Base-by-base conservation (phyloP, 2,113 vertebrate species). In the Desmodus rotundus region DNA sequence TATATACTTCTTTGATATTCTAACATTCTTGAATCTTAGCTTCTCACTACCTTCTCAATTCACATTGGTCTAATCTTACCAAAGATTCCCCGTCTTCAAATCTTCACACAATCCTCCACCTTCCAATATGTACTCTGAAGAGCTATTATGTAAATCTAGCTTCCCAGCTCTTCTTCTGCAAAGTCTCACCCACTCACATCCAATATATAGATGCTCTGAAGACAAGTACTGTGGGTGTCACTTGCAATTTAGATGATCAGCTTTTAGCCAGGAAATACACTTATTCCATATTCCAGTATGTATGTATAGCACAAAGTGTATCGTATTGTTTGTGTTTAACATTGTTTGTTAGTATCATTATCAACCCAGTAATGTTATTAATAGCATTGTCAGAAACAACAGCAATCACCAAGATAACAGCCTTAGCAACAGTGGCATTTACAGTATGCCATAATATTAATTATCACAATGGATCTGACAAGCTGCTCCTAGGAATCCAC, bases 361-460 rank as follows among this genome's bases (percentile, higher is more conserved):
- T 95, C 83, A 96, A 96, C 93, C 93, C 78, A 89, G 87, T 96
- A 95, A 97, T 97, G 93, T 97, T 97, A 97, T 97, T 97, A 97
- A 97, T 97, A 97, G 91, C 91, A 96, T 94, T 97, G 96, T 97
- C 97, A 97, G 94, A 92, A 97, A 91, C 96, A 97, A 96, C 97
- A 95, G 85, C 96, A 78, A 74, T 96, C 97, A 97, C 82, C 50
- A 81, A 93, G 94, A 96, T 97, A 98, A 97, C 65, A 96, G 82
- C 82, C 91, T 93, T 91, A 98, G 93, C 85, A 95, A 92, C 89
- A 89, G 83, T 95, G 83, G 94, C 96, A 97, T 97, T 97, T 97
- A 96, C 86, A 96, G 95, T 96, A 97, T 97, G 94, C 96, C 89
- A 91, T 97, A 96, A 96, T 97, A 97, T 97, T 97, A 97, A 97